Percentiles rank a stretch among this genome's conserved stretches.
phyloP scores from a whole-genome alignment of 2,113 vertebrate species.

The Eulacestoma nigropectus region DNA sequence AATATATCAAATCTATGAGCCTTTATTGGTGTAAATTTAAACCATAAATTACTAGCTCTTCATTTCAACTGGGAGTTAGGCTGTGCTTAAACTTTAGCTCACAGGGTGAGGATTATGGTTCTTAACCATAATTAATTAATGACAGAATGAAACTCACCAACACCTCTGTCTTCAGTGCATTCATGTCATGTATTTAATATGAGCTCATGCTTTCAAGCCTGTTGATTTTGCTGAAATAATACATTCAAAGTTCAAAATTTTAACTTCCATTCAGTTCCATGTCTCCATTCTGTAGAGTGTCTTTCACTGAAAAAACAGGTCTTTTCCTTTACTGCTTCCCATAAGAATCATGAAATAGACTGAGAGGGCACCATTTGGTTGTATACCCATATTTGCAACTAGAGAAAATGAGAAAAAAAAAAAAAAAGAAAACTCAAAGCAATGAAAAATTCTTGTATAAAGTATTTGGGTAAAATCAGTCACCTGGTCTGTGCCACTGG shows the following conservation, averaged over 20 bases:
- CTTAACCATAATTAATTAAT: background rate
- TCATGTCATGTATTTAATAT: accelerated
- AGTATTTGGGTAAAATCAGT: background rate
- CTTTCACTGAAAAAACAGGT: background rate
- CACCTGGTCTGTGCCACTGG: background rate
- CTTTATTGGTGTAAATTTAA: background rate
- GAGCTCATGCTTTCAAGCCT: background rate
- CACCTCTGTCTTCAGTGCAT: background rate
- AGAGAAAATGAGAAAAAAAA: background rate
- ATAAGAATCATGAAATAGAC: background rate
- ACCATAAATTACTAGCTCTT: background rate
- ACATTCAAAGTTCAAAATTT: background rate
- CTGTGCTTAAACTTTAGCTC: background rate
- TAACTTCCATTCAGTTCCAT: background rate
- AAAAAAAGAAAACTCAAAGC: background rate
- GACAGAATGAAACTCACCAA: background rate
- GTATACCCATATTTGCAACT: background rate
- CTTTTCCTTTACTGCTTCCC: background rate
- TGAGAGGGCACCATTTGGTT: background rate
- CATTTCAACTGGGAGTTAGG: background rate
- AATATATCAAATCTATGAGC: background rate
- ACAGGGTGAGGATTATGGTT: background rate
- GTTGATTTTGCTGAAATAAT: background rate
- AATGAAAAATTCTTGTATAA: background rate
- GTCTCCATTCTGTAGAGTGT: background rate